Conservation (phyloP, 2,888 invertebrate species). For the Scrobipalpa costella region DNA sequence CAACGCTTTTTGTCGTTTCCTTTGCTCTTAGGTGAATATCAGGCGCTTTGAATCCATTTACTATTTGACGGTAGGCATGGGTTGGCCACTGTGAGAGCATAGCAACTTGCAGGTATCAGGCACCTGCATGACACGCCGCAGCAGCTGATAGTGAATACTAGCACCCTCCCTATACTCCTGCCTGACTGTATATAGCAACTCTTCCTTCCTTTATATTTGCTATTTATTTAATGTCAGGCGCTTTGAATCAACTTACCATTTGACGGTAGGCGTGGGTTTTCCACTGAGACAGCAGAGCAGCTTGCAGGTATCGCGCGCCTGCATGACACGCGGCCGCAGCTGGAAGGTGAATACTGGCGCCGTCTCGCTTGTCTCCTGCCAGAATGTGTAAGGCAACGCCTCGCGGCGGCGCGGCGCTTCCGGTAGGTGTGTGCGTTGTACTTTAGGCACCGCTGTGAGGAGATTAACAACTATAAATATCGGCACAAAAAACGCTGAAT, state of each 20-base stretch:
- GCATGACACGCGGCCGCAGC: constrained; percentile 98
- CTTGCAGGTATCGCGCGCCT: constrained; percentile 97
- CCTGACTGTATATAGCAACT: constrained; percentile 87
- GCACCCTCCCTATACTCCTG: constrained; percentile 84
- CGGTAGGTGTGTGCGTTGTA: constrained; percentile 86
- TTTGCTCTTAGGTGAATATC: no score
- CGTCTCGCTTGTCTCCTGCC: constrained; percentile 95
- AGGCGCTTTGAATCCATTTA: constrained; percentile 50
- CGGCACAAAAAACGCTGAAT: neutral
- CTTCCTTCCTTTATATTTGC: neutral
- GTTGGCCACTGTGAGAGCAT: constrained; percentile 97
- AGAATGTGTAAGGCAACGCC: constrained; percentile 91
- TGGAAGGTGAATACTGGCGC: constrained; percentile 99
- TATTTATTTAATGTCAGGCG: neutral
- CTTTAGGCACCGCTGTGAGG: constrained; percentile 86
- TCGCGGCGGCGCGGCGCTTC: constrained; percentile 90
- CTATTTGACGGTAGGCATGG: constrained; percentile 95
- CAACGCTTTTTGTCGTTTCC: no score
- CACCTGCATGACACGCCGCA: no score
- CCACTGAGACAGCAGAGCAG: constrained; percentile 97
- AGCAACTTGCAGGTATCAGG: constrained; percentile 99
- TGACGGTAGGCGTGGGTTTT: constrained; percentile 89
- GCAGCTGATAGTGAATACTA: no score
- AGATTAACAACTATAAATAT: neutral
- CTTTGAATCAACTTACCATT: constrained; percentile 18